These are phyloP conservation scores for Labeo rohita DNA, from an alignment of 2,113 vertebrate species.

Conservation along the genomic window DNA sequence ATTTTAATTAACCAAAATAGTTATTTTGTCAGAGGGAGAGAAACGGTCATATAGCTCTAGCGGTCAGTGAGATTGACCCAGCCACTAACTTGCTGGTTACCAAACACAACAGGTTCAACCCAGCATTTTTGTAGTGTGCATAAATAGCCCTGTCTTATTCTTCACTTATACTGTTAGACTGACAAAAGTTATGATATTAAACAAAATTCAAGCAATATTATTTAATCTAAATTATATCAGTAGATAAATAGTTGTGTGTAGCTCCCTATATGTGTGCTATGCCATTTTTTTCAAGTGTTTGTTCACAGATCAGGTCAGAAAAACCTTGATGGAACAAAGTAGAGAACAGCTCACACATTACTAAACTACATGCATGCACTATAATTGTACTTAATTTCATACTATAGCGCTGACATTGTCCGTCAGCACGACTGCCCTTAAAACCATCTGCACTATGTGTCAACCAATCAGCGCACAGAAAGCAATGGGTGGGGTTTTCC, in stretches of 20 bases:
- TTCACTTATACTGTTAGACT: too few relatives aligned
- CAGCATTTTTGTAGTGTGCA: too few relatives aligned
- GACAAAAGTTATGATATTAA: not conserved
- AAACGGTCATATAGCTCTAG: too few relatives aligned
- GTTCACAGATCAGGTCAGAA: not conserved
- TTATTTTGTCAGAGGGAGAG: too few relatives aligned
- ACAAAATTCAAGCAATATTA: not conserved
- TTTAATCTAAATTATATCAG: not conserved
- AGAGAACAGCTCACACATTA: not conserved
- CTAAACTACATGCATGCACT: not conserved
- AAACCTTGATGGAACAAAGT: not conserved
- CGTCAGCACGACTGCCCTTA: not conserved
- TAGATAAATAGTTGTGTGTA: not conserved
- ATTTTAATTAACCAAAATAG: too few relatives aligned
- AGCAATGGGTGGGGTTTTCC: not conserved
- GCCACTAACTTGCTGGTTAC: too few relatives aligned
- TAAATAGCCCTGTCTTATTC: too few relatives aligned
- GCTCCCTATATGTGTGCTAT: not conserved
- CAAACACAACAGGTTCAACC: too few relatives aligned
- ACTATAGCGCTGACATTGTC: not conserved
- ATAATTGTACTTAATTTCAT: not conserved
- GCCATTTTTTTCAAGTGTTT: not conserved
- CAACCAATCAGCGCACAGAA: conserved; percentile 17
- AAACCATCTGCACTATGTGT: not conserved
- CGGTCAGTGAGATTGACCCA: too few relatives aligned